Evolutionary conservation across 2,888 invertebrate species (phyloP).

Genomic region (Nasonia oneida): DNA sequence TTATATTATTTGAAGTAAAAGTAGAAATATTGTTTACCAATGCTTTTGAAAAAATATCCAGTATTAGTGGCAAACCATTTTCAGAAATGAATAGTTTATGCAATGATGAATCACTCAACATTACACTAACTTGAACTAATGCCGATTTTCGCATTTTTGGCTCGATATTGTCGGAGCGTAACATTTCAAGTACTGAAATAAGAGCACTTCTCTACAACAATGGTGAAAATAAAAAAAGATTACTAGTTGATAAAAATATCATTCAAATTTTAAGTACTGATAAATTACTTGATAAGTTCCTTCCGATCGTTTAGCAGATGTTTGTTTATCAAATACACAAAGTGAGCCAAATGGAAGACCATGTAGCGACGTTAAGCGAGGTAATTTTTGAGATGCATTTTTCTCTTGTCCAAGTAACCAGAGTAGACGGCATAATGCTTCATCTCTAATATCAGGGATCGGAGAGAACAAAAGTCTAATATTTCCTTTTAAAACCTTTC

Average conservation of each 20-base stretch:
- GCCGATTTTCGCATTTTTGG: constrained; percentile 86
- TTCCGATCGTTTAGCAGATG: constrained; percentile 68
- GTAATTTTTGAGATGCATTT: constrained; percentile 78
- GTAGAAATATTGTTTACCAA: constrained; percentile 68
- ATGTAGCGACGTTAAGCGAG: constrained; percentile 79
- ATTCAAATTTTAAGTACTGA: constrained; percentile 26
- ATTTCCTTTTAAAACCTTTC: constrained; percentile 80
- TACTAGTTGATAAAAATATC: neutral
- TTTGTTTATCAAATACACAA: constrained; percentile 76
- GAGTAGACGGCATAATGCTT: constrained; percentile 80
- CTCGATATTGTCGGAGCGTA: constrained; percentile 80
- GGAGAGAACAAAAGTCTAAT: constrained; percentile 79
- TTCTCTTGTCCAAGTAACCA: constrained; percentile 80
- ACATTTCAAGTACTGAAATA: constrained; percentile 74
- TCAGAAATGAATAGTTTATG: constrained; percentile 83
- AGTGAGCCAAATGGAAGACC: constrained; percentile 79
- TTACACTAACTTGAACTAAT: constrained; percentile 84
- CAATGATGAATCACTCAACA: constrained; percentile 83
- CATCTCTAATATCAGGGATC: constrained; percentile 78
- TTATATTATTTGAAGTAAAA: neutral
- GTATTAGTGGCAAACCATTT: constrained; percentile 81
- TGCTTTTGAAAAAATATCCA: constrained; percentile 79
- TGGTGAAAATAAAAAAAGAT: neutral
- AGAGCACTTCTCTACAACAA: constrained; percentile 79
- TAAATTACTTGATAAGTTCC: constrained; percentile 74